Evolutionary conservation across 2,113 vertebrate species (phyloP), one percentile per base, ranked within the genome.

Genomic region (Anhinga anhinga): DNA sequence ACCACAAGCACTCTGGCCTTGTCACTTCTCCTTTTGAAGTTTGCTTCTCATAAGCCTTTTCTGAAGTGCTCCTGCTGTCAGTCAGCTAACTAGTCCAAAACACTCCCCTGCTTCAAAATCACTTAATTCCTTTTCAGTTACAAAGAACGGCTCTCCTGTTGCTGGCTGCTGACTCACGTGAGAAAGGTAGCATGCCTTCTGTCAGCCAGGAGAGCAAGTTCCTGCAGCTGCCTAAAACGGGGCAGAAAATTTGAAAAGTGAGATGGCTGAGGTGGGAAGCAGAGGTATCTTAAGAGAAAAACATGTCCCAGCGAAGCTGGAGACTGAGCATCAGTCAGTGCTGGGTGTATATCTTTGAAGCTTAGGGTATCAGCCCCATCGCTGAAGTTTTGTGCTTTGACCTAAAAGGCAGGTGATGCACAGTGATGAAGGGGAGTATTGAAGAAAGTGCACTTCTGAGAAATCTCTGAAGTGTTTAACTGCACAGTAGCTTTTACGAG

Each of bases 11-110:
- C 94, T 96, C 93, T 70, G 87, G 86, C 92, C 92, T 95, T 97
- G 96, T 96, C 96, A 89, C 69, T 93, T 90, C 38, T 95, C 61
- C 82, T 95, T 97, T 97, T 96, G 95, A 97, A 96, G 97, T 96
- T 93, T 82, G 34, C 79, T 91, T 84, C 80, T 94, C 78, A 95
- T 95, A 95, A 95, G 93, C 69, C 74, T 92, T 93, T 96, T 96
- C 93, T 96, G 92, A 96, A 92, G 86, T 2, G 5, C 88, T 87
- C 56, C 79, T 71, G 47, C 90, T 95, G 73, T 92, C 84, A 81
- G 85, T 92, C 80, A 79, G 76, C 44, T 76, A 76, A 92, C 85
- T 79, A 65, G 77, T 92, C 62, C 95, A 94, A 95, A 92, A 96
- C 42, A 30, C 78, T 90, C 59, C 79, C 12, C 16, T 72, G 55